Evolutionary conservation across 2,888 invertebrate species (phyloP).

Genomic region (Drosophila suboccidentalis): DNA sequence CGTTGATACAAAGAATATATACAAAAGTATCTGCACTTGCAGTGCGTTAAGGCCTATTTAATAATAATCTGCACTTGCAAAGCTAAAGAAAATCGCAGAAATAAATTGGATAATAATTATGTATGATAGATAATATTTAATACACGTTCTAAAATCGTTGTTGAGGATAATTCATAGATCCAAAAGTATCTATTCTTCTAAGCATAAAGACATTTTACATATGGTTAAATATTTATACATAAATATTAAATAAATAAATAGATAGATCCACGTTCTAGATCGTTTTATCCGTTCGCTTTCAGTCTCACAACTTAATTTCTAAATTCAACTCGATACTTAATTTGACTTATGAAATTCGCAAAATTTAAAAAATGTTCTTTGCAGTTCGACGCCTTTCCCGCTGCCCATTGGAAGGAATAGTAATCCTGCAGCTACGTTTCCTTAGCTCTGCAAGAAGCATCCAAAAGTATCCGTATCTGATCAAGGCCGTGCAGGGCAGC

Average conservation of each 20-base stretch:
- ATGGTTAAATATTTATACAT: too few relatives aligned
- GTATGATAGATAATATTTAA: too few relatives aligned
- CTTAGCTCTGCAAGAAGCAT: not conserved
- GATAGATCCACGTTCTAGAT: not conserved
- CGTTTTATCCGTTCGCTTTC: not conserved
- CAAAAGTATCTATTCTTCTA: too few relatives aligned
- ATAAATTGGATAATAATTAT: too few relatives aligned
- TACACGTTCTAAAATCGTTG: too few relatives aligned
- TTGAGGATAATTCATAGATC: too few relatives aligned
- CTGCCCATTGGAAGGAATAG: not conserved
- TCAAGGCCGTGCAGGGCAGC: slow-evolving; percentile 63
- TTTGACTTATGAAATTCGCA: not conserved
- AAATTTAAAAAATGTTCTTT: slow-evolving; percentile 26
- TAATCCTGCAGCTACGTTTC: not conserved
- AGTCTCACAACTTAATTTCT: not conserved
- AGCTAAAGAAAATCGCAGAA: not conserved
- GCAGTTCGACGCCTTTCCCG: not conserved
- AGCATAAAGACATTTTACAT: too few relatives aligned
- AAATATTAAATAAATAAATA: not conserved
- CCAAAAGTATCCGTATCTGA: slow-evolving; percentile 39
- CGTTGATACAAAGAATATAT: not conserved
- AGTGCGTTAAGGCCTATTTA: too few relatives aligned
- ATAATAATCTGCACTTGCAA: too few relatives aligned
- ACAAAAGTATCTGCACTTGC: not conserved
- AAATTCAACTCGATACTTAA: not conserved